A percentile compares a stretch with the other conserved stretches of the same genome.
These are phyloP conservation scores for Microtus ochrogaster DNA, from an alignment of 2,113 vertebrate genomes.

Conservation along the genomic window DNA sequence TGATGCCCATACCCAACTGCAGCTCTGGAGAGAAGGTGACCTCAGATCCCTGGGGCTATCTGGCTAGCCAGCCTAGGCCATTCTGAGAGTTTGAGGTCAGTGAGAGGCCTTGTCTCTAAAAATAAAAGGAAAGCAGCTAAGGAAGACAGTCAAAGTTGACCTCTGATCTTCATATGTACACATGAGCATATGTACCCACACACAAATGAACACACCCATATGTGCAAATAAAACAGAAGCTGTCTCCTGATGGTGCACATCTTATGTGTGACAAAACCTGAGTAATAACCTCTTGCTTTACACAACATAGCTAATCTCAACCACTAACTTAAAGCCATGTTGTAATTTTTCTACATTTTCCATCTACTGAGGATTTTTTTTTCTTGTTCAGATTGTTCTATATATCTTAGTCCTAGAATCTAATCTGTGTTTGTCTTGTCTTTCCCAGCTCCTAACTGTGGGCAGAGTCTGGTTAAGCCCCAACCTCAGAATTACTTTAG, in stretches of 20 bases:
- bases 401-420: background rate
- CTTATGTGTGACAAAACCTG: background rate
- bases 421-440: background rate
- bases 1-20: background rate
- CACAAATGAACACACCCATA: background rate
- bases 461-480: constrained; percentile 73
- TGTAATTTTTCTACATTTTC: background rate
- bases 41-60: background rate
- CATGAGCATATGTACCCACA: background rate
- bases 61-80: background rate
- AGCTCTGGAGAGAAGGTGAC: background rate
- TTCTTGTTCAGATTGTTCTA: background rate
- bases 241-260: background rate
- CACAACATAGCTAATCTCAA: background rate
- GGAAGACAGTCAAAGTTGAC: background rate
- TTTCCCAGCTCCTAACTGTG: constrained; percentile 87
- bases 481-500: constrained; percentile 68
- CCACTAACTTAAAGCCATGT: background rate
- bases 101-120: background rate
- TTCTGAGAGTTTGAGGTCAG: background rate
- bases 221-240: background rate
- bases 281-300: background rate
- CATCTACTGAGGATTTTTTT: background rate
- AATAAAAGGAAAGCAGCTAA: background rate
- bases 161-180: background rate